Conservation (phyloP, 2,888 invertebrate species). For the Macaria notata region DNA sequence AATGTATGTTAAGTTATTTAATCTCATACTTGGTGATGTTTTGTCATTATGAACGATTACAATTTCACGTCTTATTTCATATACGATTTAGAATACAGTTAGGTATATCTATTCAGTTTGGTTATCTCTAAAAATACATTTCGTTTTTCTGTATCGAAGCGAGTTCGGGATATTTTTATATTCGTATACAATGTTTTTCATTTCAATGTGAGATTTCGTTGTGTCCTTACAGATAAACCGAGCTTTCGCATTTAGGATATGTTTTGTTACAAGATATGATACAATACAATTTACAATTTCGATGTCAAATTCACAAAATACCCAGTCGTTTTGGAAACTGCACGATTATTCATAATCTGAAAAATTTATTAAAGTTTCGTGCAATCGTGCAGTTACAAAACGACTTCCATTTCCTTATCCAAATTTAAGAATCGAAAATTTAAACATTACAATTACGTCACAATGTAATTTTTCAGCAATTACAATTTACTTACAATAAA, state of each 20-base stretch:
- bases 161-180: conserved; percentile 47
- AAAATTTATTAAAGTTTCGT: no score
- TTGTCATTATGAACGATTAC: conserved; percentile 70
- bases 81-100: conserved; percentile 62
- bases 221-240: conserved; percentile 55
- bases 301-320: conserved; percentile 45
- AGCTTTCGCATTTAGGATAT: conserved; percentile 66
- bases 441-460: conserved; percentile 42
- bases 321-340: no score
- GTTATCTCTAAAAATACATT: conserved; percentile 58
- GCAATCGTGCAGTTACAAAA: background rate
- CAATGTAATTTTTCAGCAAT: conserved; percentile 63
- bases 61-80: conserved; percentile 72
- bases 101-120: conserved; percentile 59
- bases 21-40: conserved; percentile 70
- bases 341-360: no score
- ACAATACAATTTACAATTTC: conserved; percentile 29
- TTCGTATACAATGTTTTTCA: conserved; percentile 72
- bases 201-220: conserved; percentile 59
- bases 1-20: conserved; percentile 58
- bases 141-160: conserved; percentile 56
- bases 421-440: conserved; percentile 50
- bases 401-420: conserved; percentile 42
- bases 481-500: conserved; percentile 71
- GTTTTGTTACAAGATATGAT: conserved; percentile 74